A percentile compares a stretch with the other conserved stretches of the same genome.
These are phyloP conservation scores for Equus przewalskii DNA, from an alignment of 2,113 vertebrate genomes.

Conservation along the genomic window DNA sequence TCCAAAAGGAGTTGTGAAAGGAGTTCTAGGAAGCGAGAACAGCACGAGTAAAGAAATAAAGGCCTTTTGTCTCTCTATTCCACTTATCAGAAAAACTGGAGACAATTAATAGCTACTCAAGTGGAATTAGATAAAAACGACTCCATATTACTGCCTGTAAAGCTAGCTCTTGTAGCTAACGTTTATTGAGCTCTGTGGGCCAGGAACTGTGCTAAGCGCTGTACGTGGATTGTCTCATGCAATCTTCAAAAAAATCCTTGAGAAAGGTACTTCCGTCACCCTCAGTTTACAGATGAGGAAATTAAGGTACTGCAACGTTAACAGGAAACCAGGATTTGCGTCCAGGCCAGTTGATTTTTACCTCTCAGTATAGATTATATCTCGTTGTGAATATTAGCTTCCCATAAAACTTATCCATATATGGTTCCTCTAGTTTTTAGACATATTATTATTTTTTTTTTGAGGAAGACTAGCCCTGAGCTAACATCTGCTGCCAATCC, in stretches of 20 bases:
- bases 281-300: conserved; percentile 3
- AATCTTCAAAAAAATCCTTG: conserved; percentile 4
- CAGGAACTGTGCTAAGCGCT: neutral
- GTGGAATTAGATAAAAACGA: conserved; percentile 6
- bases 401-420: conserved; percentile 26
- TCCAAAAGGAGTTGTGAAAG: conserved; percentile 18
- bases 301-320: neutral
- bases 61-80: neutral
- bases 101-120: neutral
- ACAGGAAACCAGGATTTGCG: conserved; percentile 21
- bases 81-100: conserved; percentile 25
- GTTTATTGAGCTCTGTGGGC: neutral
- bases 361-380: neutral
- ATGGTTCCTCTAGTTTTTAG: neutral
- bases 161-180: conserved; percentile 4
- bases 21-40: neutral
- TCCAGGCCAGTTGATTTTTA: conserved; percentile 28
- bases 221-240: conserved; percentile 25
- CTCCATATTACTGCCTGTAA: neutral
- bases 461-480: too few relatives aligned
- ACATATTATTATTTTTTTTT: neutral
- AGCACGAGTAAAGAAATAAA: neutral
- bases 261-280: conserved; percentile 5
- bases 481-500: too few relatives aligned
- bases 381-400: neutral